Evolutionary conservation across 1,140 invertebrate species (phyloP).

Genomic region (Drosophila teissieri): DNA sequence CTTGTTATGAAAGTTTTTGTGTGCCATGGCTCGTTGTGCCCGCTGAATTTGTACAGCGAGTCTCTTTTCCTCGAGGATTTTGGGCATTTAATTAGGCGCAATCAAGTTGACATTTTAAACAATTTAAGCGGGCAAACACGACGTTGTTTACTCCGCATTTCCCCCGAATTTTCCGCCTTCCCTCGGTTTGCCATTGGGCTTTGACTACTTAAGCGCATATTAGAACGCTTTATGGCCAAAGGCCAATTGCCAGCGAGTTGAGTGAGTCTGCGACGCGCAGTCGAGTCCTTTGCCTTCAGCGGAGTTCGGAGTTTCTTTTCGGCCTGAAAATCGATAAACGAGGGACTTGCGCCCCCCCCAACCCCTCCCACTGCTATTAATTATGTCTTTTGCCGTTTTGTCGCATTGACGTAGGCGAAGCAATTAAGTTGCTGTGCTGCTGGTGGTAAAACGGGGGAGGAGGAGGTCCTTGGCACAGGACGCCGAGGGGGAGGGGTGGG

Average conservation of each 20-base stretch:
- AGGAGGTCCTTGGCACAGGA: too few species aligned
- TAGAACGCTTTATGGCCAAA: constrained; percentile 79
- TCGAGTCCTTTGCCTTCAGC: constrained; percentile 22
- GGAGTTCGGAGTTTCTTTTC: constrained; percentile 15
- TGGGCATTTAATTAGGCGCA: constrained; percentile 80
- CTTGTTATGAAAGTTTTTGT: constrained; percentile 70
- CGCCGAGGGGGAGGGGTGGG: too few species aligned
- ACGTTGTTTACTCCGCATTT: constrained; percentile 16
- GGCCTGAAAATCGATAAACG: constrained; percentile 67
- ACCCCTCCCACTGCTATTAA: constrained; percentile 59
- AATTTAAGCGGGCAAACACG: constrained; percentile 79
- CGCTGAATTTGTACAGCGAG: background rate
- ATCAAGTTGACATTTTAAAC: constrained; percentile 83
- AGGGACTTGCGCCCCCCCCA: constrained; percentile 6
- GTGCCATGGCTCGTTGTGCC: constrained; percentile 1
- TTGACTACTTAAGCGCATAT: constrained; percentile 69
- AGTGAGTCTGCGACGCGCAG: constrained; percentile 6
- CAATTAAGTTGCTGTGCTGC: constrained; percentile 72
- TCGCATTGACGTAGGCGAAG: constrained; percentile 75
- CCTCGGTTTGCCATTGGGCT: constrained; percentile 7
- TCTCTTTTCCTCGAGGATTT: constrained; percentile 77
- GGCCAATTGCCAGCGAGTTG: constrained; percentile 64
- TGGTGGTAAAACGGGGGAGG: constrained; percentile 1
- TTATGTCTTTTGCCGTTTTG: constrained; percentile 83
- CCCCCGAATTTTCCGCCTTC: background rate